These are phyloP conservation scores for Alethe castanea DNA, from an alignment of 2,113 vertebrate genomes.

Conservation along the genomic window DNA sequence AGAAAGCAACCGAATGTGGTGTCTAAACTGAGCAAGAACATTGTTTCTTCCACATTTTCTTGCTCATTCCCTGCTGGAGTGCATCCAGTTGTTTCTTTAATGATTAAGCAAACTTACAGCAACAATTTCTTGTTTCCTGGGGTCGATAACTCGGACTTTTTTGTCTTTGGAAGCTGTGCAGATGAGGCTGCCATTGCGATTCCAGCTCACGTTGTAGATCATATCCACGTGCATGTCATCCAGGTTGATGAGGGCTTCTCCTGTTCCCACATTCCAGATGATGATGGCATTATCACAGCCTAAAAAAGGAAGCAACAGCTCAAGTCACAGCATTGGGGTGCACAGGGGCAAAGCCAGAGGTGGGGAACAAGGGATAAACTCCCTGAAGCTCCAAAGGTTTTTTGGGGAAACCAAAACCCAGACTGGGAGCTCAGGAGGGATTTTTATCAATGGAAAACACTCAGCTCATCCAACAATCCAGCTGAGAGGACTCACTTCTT, in stretches of 20 bases:
- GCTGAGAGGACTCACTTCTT: neutral
- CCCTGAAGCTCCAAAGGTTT: neutral
- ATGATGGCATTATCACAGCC: constrained; percentile 91
- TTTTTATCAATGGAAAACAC: neutral
- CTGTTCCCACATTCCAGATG: constrained; percentile 96
- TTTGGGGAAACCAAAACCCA: neutral
- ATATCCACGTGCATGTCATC: constrained; percentile 95
- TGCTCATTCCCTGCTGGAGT: neutral
- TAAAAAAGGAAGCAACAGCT: constrained; percentile 5
- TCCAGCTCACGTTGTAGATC: constrained; percentile 93
- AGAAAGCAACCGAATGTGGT: rapidly evolving
- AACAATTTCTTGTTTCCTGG: constrained; percentile 84
- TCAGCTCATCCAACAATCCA: neutral
- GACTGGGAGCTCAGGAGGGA: neutral
- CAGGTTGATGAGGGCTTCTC: constrained; percentile 87
- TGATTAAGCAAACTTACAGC: constrained; percentile 72
- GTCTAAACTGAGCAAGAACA: neutral
- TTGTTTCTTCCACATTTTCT: neutral
- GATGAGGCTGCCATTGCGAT: constrained; percentile 92
- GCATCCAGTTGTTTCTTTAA: neutral
- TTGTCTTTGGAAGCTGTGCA: constrained; percentile 97
- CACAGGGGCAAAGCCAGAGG: neutral
- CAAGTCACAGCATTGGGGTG: rapidly evolving
- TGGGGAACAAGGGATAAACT: neutral
- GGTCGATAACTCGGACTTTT: constrained; percentile 89